phyloP scores from a whole-genome alignment of 2,113 vertebrate species.

The Illadopsis cleaveri region DNA sequence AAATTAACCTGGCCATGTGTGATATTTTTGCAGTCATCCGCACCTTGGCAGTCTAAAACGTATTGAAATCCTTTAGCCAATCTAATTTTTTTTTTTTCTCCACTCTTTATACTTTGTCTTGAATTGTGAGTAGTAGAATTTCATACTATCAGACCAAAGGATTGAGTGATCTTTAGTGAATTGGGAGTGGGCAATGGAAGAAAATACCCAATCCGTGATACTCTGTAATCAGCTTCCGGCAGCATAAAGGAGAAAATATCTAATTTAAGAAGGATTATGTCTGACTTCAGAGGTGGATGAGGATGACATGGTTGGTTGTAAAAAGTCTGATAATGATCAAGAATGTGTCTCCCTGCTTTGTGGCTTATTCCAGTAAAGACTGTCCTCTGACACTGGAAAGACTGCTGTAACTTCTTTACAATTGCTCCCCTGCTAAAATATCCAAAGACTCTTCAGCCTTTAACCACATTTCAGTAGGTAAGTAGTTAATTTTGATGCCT shows the following conservation, averaged over 20 bases:
- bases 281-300: not conserved
- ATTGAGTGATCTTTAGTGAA: not conserved
- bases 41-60: not conserved
- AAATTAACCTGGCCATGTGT: not conserved
- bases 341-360: not conserved
- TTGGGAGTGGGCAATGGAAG: not conserved
- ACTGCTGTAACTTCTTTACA: not conserved
- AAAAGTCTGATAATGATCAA: not conserved
- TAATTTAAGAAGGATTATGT: not conserved
- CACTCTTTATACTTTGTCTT: not conserved
- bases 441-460: not conserved
- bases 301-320: accelerated
- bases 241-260: not conserved
- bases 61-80: not conserved
- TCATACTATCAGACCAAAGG: not conserved
- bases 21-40: not conserved
- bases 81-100: not conserved
- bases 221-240: not conserved
- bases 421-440: not conserved
- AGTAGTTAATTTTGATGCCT: not conserved
- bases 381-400: not conserved
- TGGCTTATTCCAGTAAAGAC: not conserved
- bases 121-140: not conserved
- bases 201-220: not conserved
- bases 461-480: not conserved